Base-by-base conservation (phyloP, 2,888 invertebrate genomes). In the Ornithoptera alexandrae region DNA sequence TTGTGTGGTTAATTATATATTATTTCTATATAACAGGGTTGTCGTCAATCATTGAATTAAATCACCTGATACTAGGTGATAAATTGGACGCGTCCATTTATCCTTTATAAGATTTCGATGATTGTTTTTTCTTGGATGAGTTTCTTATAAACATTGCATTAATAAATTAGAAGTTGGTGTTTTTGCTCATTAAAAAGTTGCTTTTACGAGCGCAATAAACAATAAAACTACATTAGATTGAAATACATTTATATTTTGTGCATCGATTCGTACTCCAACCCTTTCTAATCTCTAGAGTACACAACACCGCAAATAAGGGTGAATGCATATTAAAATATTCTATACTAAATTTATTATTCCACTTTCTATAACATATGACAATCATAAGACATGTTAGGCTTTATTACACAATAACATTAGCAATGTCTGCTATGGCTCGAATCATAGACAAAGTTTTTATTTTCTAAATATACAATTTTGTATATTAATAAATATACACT, bases 311-410 rank as follows among this genome's bases (percentile, higher is more conserved):
- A 79, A 86, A 83, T 79, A 81, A 74, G 82, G 84, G 86, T 87
- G 87, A 84, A 83, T 80, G 81, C 76, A 79, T 70, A 78, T 72
- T 78, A 78, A 77, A 80, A 78, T 78, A 79, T 74, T 76, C 74
- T 75, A 79, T 74, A 76, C 74, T 75, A 84, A 83, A 83, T 84
- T 84, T 83, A 84, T 81, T 70, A 56, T 60, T 65, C 64, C 61
- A 81, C 80, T 81, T 78, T 80, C 81, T 79, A 83, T 81, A 75
- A 74, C 77, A 83, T 82, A 73, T 72, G 74, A 77, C 50, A 63
- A 84, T 91, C 90, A 90, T 92, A 91, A 90, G 91, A 91, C 90
- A 89, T 90, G 89, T 88, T 91, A 91, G 90, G 91, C 90, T 83
- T 85, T 81, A 82, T 78, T 81, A 83, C 77, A 83, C 77, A 83